Conservation (phyloP, 2,113 vertebrate genomes). For the Megaceryle maxima region DNA sequence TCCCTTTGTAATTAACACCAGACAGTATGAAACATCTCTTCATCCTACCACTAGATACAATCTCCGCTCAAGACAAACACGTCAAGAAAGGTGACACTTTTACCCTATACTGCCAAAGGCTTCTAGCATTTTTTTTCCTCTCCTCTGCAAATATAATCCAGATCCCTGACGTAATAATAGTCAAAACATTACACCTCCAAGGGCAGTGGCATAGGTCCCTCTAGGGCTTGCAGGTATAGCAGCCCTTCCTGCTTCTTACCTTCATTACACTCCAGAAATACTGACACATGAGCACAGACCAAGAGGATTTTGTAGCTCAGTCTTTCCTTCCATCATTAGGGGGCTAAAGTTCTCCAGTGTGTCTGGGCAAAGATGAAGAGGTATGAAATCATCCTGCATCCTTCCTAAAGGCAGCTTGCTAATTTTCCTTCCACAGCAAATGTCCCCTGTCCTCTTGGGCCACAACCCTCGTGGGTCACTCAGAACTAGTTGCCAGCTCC, state of each 20-base stretch:
- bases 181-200: background rate
- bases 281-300: background rate
- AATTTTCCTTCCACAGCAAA: background rate
- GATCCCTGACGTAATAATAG: background rate
- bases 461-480: background rate
- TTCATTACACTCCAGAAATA: background rate
- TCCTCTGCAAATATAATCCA: background rate
- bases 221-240: background rate
- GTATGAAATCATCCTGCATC: background rate
- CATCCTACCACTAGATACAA: background rate
- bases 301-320: background rate
- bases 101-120: background rate
- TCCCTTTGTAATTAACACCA: conserved; percentile 59
- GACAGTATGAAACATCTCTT: background rate
- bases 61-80: background rate
- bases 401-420: background rate
- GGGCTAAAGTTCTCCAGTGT: background rate
- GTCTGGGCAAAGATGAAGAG: background rate
- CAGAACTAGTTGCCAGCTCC: background rate
- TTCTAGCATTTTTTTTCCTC: background rate
- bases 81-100: conserved; percentile 19
- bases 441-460: background rate
- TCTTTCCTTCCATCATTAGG: background rate
- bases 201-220: background rate
- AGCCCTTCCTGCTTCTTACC: background rate